Evolutionary conservation across 2,797 vertebrate genomes (phyloP).

Genomic region (Australoheros facetus): DNA sequence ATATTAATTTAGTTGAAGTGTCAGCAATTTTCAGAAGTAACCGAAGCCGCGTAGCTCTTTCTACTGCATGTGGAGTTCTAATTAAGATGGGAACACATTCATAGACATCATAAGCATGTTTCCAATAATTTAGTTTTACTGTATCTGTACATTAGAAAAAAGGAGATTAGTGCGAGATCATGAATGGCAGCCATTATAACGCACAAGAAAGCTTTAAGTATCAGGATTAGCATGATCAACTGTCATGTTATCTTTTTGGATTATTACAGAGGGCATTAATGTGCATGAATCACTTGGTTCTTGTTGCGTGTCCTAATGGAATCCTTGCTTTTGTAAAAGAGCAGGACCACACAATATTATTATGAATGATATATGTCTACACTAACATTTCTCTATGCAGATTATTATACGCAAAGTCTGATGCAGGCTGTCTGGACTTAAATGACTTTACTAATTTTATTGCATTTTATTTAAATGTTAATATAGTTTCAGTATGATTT

Average conservation of each 20-base stretch:
- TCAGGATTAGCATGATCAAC: neutral
- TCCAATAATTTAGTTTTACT: neutral
- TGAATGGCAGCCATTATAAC: neutral
- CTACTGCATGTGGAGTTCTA: neutral
- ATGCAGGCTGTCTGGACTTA: neutral
- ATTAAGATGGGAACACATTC: neutral
- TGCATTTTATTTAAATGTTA: neutral
- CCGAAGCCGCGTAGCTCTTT: neutral
- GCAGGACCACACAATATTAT: neutral
- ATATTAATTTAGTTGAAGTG: slow-evolving; percentile 11
- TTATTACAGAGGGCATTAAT: neutral
- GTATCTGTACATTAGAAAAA: neutral
- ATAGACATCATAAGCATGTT: neutral
- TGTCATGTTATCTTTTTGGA: neutral
- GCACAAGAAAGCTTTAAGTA: neutral
- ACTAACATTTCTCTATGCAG: neutral
- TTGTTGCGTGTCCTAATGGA: neutral
- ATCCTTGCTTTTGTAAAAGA: neutral
- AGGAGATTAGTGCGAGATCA: neutral
- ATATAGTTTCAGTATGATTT: neutral
- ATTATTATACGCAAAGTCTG: neutral
- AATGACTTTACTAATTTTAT: neutral
- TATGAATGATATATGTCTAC: neutral
- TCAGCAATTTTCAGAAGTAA: slow-evolving; percentile 23
- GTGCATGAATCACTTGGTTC: neutral